A percentile compares a stretch with the other conserved stretches of the same genome.
These are phyloP conservation scores for Aricia agestis DNA, from an alignment of 1,140 invertebrate species.

Conservation along the genomic window DNA sequence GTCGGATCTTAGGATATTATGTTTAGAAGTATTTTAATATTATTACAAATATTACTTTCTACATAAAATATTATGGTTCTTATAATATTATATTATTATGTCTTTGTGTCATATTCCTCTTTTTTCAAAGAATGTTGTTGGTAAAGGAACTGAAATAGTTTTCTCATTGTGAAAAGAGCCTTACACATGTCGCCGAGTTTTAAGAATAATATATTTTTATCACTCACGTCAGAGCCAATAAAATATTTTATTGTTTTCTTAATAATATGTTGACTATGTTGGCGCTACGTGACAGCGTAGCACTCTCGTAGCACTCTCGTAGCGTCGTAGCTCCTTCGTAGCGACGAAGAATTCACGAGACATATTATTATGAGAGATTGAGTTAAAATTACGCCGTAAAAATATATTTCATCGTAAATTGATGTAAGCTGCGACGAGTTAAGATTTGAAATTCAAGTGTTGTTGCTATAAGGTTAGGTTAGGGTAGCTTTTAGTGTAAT, in stretches of 20 bases:
- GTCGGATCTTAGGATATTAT: too few relatives aligned
- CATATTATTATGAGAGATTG: background rate
- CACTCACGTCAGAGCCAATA: background rate
- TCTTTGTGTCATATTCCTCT: too few relatives aligned
- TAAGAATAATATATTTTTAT: background rate
- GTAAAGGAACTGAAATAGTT: background rate
- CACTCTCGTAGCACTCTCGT: background rate
- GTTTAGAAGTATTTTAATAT: too few relatives aligned
- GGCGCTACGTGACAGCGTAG: background rate
- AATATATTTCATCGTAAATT: background rate
- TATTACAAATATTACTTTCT: too few relatives aligned
- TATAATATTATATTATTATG: too few relatives aligned
- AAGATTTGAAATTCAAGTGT: background rate
- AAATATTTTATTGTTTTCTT: constrained; percentile 12
- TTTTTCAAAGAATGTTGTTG: background rate
- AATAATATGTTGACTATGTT: background rate
- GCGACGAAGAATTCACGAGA: background rate
- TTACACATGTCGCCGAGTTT: background rate
- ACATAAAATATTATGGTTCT: too few relatives aligned
- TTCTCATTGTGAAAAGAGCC: background rate
- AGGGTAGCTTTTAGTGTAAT: background rate
- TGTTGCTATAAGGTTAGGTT: too few relatives aligned
- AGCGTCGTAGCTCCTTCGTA: background rate
- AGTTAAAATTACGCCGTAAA: background rate
- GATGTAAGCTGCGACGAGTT: background rate